These are phyloP conservation scores for Eueremaeus valkanovi DNA, from an alignment of 2,888 invertebrate species.

Conservation along the genomic window DNA sequence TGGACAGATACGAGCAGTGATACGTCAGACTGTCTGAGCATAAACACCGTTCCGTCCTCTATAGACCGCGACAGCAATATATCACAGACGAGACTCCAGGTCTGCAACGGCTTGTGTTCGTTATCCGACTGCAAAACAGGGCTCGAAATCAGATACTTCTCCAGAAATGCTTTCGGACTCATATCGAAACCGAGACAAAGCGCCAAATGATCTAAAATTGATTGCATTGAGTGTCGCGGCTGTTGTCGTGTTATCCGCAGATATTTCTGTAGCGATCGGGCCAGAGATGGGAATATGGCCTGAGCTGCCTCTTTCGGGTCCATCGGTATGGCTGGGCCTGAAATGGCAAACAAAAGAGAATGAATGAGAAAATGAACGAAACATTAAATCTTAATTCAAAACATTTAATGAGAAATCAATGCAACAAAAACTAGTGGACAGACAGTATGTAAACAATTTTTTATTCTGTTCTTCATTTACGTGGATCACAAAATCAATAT, in stretches of 20 bases:
- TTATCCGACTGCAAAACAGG: conserved; percentile 78
- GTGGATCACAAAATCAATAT: background rate
- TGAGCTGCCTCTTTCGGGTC: conserved; percentile 95
- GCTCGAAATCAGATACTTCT: conserved; percentile 80
- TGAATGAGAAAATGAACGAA: background rate
- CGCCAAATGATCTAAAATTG: conserved; percentile 82
- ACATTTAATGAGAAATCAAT: background rate
- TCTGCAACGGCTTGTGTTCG: conserved; percentile 62
- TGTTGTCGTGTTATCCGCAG: conserved; percentile 92
- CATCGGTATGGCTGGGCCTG: conserved; percentile 74
- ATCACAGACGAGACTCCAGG: conserved; percentile 94
- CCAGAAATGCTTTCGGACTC: conserved; percentile 89
- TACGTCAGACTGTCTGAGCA: conserved; percentile 86
- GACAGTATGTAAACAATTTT: background rate
- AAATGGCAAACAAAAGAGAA: background rate
- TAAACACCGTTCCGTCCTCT: conserved; percentile 77
- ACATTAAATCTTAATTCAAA: background rate
- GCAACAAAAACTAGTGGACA: background rate
- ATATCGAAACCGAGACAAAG: conserved; percentile 88
- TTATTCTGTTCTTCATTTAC: background rate
- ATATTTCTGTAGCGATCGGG: conserved; percentile 92
- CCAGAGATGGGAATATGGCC: conserved; percentile 95
- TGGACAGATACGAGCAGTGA: conserved; percentile 81
- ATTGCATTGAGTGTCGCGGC: conserved; percentile 89
- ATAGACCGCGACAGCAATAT: conserved; percentile 81